These are phyloP conservation scores for Palythoa heliodiscus DNA, from an alignment of 92 coral and sea anemone species.

Conservation along the genomic window DNA sequence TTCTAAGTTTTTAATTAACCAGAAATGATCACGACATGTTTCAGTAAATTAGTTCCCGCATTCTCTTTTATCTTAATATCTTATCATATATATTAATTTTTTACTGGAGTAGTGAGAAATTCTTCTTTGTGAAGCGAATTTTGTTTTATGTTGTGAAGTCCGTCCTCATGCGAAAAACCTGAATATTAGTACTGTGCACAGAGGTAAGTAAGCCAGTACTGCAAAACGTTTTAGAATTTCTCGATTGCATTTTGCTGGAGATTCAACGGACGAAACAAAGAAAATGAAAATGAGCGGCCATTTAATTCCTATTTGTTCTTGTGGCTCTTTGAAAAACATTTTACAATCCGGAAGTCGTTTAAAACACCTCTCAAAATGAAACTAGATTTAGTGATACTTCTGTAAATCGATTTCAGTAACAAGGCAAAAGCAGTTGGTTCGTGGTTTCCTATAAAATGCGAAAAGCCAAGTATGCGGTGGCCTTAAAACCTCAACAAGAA, in stretches of 20 bases:
- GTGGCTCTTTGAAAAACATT: not conserved
- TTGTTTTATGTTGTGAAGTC: too few relatives aligned
- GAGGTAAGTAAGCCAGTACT: not conserved
- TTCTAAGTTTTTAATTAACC: slow-evolving; percentile 12
- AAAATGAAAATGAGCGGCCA: slow-evolving; percentile 18
- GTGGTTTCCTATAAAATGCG: too few relatives aligned
- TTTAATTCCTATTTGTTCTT: slow-evolving; percentile 7
- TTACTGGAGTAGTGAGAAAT: too few relatives aligned
- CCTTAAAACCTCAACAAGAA: too few relatives aligned
- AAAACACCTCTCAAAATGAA: not conserved
- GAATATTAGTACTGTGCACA: too few relatives aligned
- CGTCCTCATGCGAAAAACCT: too few relatives aligned
- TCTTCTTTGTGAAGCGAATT: too few relatives aligned
- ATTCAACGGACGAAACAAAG: not conserved
- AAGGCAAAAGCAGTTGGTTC: too few relatives aligned
- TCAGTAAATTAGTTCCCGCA: not conserved
- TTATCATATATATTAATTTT: not conserved
- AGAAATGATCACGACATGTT: not conserved
- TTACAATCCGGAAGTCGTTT: not conserved
- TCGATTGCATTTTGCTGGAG: not conserved
- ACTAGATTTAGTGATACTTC: not conserved
- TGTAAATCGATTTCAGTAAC: too few relatives aligned
- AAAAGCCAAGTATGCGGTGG: too few relatives aligned
- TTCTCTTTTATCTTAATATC: not conserved
- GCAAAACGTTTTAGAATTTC: slow-evolving; percentile 1